Percentiles rank a stretch among this genome's conserved stretches.
These are phyloP conservation scores for human (Homo sapiens) DNA, from an alignment of 2,113 vertebrate genomes.

Conservation along the genomic window GRCh38 chr2:241659001-241659500, in stretches of 20 bases:
- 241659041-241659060: fast-evolving
- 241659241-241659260: not conserved
- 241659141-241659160: constrained; percentile 98
- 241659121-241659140: constrained; percentile 97
- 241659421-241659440: not conserved
- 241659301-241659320: not conserved
- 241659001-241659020: not conserved
- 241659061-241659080: not conserved
- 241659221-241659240: fast-evolving
- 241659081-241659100: not conserved
- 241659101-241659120: constrained; percentile 92
- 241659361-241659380: not conserved
- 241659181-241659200: constrained; percentile 93
- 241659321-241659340: not conserved
- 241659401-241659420: not conserved
- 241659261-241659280: not conserved
- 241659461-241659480: not conserved
- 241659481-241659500: not conserved
- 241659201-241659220: fast-evolving
- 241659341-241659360: not conserved
- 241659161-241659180: constrained; percentile 98
- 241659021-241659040: fast-evolving
- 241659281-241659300: not conserved
- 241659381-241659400: not conserved
- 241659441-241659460: not conserved